phyloP scores from a whole-genome alignment of 2,888 invertebrate genomes.

The Steromphala cineraria region DNA sequence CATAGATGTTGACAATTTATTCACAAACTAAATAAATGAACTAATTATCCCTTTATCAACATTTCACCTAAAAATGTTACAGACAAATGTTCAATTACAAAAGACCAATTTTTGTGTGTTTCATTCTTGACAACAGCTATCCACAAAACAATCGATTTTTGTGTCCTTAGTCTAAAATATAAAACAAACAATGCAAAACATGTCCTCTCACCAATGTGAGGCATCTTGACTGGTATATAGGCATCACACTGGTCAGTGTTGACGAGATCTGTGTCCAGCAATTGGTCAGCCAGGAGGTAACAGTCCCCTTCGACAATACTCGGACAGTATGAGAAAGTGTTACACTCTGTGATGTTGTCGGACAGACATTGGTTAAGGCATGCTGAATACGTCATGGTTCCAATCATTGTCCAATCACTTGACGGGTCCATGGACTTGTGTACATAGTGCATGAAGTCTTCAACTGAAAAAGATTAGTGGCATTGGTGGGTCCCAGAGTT shows the following conservation, averaged over 20 bases:
- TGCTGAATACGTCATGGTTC: conserved; percentile 9
- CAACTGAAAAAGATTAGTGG: conserved; percentile 10
- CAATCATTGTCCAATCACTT: neutral
- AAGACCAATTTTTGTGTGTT: no score
- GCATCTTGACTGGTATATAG: conserved; percentile 16
- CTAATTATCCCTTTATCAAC: no score
- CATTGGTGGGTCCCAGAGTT: no score
- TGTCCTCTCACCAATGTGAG: conserved; percentile 19
- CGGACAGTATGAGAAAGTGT: conserved; percentile 33
- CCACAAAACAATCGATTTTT: no score
- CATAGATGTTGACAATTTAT: no score
- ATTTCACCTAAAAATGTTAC: no score
- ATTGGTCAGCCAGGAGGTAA: neutral
- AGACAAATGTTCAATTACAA: no score
- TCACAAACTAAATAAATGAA: no score
- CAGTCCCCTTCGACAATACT: conserved; percentile 25
- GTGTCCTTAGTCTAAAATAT: no score
- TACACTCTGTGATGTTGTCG: conserved; percentile 10
- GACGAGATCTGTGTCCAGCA: neutral
- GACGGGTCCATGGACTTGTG: conserved; percentile 3
- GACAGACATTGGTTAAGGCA: conserved; percentile 29
- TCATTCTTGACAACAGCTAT: no score
- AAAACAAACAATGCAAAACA: no score
- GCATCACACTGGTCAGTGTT: conserved; percentile 27
- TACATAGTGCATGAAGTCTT: conserved; percentile 31